Conservation (phyloP, 2,113 vertebrate genomes). For the Etheostoma spectabile region DNA sequence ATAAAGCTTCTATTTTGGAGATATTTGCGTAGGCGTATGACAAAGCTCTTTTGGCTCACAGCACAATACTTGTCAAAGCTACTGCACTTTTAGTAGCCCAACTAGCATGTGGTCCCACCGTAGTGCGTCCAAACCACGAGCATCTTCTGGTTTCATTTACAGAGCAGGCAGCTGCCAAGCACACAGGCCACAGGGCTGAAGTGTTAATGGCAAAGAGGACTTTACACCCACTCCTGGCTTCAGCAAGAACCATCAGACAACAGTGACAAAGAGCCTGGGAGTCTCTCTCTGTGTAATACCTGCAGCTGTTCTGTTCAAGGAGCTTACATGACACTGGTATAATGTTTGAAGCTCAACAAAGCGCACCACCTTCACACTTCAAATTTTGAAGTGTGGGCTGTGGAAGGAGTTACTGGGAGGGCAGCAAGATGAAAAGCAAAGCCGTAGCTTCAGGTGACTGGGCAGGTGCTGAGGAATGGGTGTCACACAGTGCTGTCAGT, state of each 20-base stretch:
- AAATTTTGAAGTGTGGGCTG: constrained; percentile 58
- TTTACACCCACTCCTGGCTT: constrained; percentile 71
- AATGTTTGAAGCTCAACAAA: constrained; percentile 73
- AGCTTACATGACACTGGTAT: constrained; percentile 78
- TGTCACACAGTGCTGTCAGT: constrained; percentile 57
- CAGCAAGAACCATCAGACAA: constrained; percentile 63
- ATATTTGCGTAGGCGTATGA: constrained; percentile 79
- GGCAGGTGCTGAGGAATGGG: constrained; percentile 69
- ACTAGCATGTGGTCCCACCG: constrained; percentile 81
- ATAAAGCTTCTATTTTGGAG: constrained; percentile 73
- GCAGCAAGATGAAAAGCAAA: constrained; percentile 61
- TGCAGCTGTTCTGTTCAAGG: constrained; percentile 77
- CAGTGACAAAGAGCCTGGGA: constrained; percentile 74
- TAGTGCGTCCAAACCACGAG: constrained; percentile 80
- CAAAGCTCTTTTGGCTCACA: constrained; percentile 78
- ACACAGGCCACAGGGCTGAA: constrained; percentile 79
- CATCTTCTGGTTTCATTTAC: constrained; percentile 86
- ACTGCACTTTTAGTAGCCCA: constrained; percentile 78
- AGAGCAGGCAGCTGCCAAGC: constrained; percentile 79
- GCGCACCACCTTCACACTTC: constrained; percentile 50
- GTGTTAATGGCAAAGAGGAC: constrained; percentile 75
- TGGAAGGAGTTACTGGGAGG: constrained; percentile 23
- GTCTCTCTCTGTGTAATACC: constrained; percentile 72
- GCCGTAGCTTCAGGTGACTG: constrained; percentile 76
- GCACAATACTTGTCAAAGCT: constrained; percentile 81